Conservation (phyloP, 2,113 vertebrate genomes). For the Chinchilla lanigera region DNA sequence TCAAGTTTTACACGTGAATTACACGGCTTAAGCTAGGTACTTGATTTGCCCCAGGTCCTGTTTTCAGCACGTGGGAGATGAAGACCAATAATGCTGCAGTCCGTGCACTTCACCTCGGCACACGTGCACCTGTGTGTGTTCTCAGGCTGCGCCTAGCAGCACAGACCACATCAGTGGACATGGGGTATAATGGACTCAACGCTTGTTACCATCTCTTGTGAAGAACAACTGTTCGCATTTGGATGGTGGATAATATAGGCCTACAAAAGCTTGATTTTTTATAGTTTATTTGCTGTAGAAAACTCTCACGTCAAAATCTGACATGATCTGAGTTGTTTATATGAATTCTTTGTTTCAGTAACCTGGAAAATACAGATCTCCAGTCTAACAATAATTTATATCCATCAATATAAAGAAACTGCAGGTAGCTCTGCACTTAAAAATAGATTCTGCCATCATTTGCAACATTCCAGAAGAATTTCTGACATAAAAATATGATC, state of each 20-base stretch:
- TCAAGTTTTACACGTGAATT: neutral
- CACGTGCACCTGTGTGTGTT: too few relatives aligned
- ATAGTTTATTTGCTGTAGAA: neutral
- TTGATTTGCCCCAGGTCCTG: neutral
- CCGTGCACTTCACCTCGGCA: too few relatives aligned
- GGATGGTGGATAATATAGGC: neutral
- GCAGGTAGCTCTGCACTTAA: neutral
- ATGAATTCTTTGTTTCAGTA: neutral
- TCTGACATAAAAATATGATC: neutral
- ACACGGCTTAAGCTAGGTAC: neutral
- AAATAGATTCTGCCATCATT: neutral
- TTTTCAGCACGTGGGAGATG: neutral
- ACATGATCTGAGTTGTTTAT: neutral
- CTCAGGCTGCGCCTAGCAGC: neutral
- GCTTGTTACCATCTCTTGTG: neutral
- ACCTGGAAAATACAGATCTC: neutral
- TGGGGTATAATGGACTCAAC: neutral
- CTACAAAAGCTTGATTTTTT: neutral
- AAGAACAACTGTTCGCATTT: neutral
- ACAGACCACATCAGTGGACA: accelerated
- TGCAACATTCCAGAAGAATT: neutral
- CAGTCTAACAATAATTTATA: neutral
- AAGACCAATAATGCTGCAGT: too few relatives aligned
- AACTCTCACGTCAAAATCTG: neutral
- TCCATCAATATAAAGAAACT: neutral